Conservation (phyloP, 2,888 invertebrate species). For the Sthenelais limicola region DNA sequence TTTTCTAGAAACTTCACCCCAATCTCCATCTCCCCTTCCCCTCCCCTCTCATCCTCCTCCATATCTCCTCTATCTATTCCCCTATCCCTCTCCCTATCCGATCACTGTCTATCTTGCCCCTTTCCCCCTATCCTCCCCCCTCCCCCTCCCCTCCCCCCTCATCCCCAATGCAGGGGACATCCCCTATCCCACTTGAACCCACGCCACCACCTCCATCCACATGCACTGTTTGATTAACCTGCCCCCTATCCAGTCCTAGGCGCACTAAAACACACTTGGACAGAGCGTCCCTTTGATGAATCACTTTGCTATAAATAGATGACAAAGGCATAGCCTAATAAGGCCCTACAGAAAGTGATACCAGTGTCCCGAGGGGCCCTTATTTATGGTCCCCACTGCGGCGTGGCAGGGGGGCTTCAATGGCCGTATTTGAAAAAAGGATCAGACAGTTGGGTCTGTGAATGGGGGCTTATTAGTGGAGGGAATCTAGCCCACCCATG, state of each 20-base stretch:
- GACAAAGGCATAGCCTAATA: constrained; percentile 35
- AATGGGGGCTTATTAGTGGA: background rate
- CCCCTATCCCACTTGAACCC: too few species aligned
- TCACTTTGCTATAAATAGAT: constrained; percentile 36
- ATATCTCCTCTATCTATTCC: background rate
- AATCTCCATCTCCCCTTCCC: background rate
- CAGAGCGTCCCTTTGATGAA: constrained; percentile 20
- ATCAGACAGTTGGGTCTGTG: constrained; percentile 25
- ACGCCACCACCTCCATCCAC: too few species aligned
- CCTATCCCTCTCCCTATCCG: too few species aligned
- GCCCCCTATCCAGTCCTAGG: background rate
- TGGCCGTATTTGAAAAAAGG: constrained; percentile 34
- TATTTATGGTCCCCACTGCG: constrained; percentile 27
- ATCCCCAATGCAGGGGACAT: too few species aligned
- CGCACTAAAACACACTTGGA: constrained; percentile 2
- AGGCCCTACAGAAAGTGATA: constrained; percentile 32
- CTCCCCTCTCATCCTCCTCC: background rate
- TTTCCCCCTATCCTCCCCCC: background rate
- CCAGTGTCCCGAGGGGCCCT: constrained; percentile 1
- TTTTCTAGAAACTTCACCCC: too few species aligned
- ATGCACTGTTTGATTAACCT: constrained; percentile 17
- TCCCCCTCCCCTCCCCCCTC: background rate
- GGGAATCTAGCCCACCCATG: too few species aligned
- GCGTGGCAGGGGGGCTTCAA: constrained; percentile 22
- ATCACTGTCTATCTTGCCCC: too few species aligned